Percentiles rank a stretch among this genome's conserved stretches.
phyloP scores from a whole-genome alignment of 2,888 invertebrate genomes.

The Drosophila seclusa region DNA sequence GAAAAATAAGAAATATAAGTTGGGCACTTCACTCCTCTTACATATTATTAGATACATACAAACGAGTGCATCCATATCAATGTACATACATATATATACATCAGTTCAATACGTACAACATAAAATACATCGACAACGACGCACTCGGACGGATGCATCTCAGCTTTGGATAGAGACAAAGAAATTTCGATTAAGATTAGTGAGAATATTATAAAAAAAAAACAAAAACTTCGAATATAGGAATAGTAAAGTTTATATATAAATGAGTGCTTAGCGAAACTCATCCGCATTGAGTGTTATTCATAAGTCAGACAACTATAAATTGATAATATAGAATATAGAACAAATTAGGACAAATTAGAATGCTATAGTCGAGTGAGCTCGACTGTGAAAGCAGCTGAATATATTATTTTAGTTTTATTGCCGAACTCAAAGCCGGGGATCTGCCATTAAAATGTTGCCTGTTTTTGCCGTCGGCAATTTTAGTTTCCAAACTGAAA shows the following conservation, averaged over 20 bases:
- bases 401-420: neutral
- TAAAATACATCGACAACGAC: no score
- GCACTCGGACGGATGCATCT: no score
- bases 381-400: no score
- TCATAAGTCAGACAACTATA: neutral
- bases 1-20: no score
- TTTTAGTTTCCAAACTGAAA: neutral
- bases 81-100: no score
- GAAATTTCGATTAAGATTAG: rapidly evolving
- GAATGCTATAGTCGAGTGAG: no score
- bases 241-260: neutral
- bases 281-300: neutral
- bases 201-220: neutral
- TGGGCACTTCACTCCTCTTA: no score
- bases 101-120: no score
- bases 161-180: neutral
- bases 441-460: neutral
- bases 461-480: neutral
- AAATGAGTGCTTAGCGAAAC: neutral
- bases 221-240: neutral
- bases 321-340: neutral
- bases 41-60: no score
- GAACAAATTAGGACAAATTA: neutral
- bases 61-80: no score
- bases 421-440: neutral